Base-by-base conservation (phyloP, 2,888 invertebrate species). In the Heteromurus nitidus region DNA sequence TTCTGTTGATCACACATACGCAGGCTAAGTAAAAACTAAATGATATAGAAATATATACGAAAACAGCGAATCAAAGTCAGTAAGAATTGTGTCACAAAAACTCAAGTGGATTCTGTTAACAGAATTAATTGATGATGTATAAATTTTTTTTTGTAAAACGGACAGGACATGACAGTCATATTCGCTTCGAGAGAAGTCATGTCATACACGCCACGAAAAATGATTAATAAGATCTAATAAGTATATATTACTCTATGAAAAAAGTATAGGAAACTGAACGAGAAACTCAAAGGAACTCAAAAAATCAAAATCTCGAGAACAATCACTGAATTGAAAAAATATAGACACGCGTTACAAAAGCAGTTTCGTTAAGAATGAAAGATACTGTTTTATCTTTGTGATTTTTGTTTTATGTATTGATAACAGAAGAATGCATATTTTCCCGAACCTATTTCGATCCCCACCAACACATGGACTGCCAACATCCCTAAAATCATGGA, bases 391-490 rank as follows among this genome's bases (percentile, higher is more conserved):
- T 31, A 18, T 31, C 20, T 53, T 73, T 60, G 60, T 73, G 64
- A 64, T 36, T 20, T 18, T 64, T 36, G 55, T 28, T 20, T 18
- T 64, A 50, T 50, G 20, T 18, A 64, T 64, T 36, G 36, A 64
- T 64, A 64, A 22, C 64, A 42, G 64, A 64, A 64, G 64, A 64
- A 64, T 64, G 11, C 58, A 62, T 67, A 77, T 80, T 77, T 70
- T 77, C 77, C 79, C 84, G 79, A 84, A 84, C 84, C 84, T 84
- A 82, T 70, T 65, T 67, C 79, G 73, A 42, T 81, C 74, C 76
- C 76, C 82, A 69, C 82, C 81, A 79, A 75, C 72, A 70, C 20
- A 31, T 58, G 73, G 73, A 53, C 70, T 80, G 74, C 82, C 79
- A 65, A 82, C 79, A 74, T 67, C 82, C 82, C 84, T 84, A 84